These are phyloP conservation scores for Eulithis testata DNA, from an alignment of 2,888 invertebrate genomes.

Conservation along the genomic window DNA sequence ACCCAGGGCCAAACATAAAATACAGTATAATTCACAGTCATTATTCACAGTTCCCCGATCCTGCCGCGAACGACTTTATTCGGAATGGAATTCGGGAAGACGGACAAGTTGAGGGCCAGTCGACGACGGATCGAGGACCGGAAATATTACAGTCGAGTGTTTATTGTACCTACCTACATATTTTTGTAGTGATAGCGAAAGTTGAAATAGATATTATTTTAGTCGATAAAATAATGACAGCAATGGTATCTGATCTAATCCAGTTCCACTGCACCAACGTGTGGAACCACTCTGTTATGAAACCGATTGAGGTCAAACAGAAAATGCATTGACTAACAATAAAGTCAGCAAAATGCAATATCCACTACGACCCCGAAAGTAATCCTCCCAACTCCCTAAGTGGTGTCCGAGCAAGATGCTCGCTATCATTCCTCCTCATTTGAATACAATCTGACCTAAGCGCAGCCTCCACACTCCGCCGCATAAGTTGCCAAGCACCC, in stretches of 20 bases:
- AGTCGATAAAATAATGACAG: neutral
- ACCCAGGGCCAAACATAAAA: slow-evolving; percentile 59
- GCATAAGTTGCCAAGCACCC: slow-evolving; percentile 34
- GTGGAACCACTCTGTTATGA: too few species aligned
- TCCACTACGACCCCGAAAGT: slow-evolving; percentile 12
- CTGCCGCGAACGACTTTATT: slow-evolving; percentile 65
- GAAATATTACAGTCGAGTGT: slow-evolving; percentile 16
- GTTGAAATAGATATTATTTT: neutral
- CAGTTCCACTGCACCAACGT: too few species aligned
- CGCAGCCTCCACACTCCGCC: slow-evolving; percentile 22
- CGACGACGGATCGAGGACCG: slow-evolving; percentile 29
- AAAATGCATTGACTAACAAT: slow-evolving; percentile 1
- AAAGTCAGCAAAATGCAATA: slow-evolving; percentile 17
- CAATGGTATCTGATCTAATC: neutral
- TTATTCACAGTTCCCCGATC: slow-evolving; percentile 70
- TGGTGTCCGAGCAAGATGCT: slow-evolving; percentile 33
- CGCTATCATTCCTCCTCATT: slow-evolving; percentile 36
- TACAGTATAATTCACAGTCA: slow-evolving; percentile 70
- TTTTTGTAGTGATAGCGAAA: neutral
- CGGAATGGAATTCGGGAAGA: slow-evolving; percentile 62
- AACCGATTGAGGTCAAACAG: neutral
- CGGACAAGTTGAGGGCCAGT: slow-evolving; percentile 43
- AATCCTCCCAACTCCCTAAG: slow-evolving; percentile 17
- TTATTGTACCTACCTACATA: slow-evolving; percentile 3
- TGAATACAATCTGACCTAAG: slow-evolving; percentile 44